phyloP scores from a whole-genome alignment of 2,888 invertebrate species.

The Drosophila lacicola region DNA sequence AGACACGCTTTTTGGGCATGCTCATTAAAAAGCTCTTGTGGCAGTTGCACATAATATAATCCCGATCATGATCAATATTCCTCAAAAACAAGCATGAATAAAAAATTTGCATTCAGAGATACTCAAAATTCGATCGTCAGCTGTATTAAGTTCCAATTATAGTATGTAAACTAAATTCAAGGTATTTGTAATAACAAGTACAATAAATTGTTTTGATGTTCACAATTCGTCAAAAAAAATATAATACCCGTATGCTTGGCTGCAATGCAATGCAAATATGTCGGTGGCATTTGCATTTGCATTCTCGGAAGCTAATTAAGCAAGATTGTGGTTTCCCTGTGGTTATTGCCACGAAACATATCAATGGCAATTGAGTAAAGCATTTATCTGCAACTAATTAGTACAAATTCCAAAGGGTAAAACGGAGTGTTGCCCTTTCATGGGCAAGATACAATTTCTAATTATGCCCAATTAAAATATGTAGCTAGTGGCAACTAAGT shows the following conservation, averaged over 20 bases:
- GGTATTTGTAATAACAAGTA: no score
- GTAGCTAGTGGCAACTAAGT: not conserved
- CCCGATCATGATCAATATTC: no score
- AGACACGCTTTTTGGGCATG: not conserved
- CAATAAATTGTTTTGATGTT: no score
- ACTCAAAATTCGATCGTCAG: no score
- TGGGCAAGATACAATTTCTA: not conserved
- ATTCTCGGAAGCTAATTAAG: slow-evolving; percentile 35
- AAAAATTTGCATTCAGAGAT: no score
- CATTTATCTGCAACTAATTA: slow-evolving; percentile 37
- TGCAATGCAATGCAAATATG: slow-evolving; percentile 20
- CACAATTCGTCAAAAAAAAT: not conserved
- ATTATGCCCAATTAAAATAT: not conserved
- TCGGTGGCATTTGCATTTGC: slow-evolving; percentile 19
- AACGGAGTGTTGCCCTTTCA: not conserved
- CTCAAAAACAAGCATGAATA: no score
- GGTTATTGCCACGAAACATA: slow-evolving; percentile 29
- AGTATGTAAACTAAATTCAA: no score
- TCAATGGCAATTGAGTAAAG: slow-evolving; percentile 22
- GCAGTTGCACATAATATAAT: no score
- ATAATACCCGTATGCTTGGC: not conserved
- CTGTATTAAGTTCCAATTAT: no score
- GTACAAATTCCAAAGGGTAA: slow-evolving; percentile 3
- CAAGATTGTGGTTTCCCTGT: slow-evolving; percentile 14
- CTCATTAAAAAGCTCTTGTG: not conserved